Percentiles rank a stretch among this genome's conserved stretches.
These are phyloP conservation scores for Temnothorax ravouxi DNA, from an alignment of 2,888 invertebrate species.

Conservation along the genomic window DNA sequence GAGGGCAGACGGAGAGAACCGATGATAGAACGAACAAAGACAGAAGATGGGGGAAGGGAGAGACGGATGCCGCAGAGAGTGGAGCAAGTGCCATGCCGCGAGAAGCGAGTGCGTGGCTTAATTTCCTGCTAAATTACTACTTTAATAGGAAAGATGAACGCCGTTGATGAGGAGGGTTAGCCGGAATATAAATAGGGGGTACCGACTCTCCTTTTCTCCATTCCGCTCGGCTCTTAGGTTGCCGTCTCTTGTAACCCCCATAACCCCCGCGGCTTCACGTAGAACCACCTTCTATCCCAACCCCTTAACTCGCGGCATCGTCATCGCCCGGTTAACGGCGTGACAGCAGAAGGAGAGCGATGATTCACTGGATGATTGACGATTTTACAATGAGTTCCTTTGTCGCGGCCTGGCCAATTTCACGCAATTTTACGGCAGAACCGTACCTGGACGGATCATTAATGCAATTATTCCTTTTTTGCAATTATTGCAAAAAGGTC, in stretches of 20 bases:
- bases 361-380: slow-evolving; percentile 77
- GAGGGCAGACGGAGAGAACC: slow-evolving; percentile 58
- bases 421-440: slow-evolving; percentile 64
- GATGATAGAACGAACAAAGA: slow-evolving; percentile 59
- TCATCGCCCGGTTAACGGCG: slow-evolving; percentile 78
- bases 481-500: slow-evolving; percentile 16
- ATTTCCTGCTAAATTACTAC: slow-evolving; percentile 87
- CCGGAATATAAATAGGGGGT: slow-evolving; percentile 86
- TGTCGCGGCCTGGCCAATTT: slow-evolving; percentile 67
- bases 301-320: slow-evolving; percentile 75
- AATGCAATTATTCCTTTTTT: slow-evolving; percentile 11
- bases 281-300: slow-evolving; percentile 56
- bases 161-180: slow-evolving; percentile 86
- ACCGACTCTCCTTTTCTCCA: slow-evolving; percentile 59
- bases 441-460: slow-evolving; percentile 3
- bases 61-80: slow-evolving; percentile 61
- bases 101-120: slow-evolving; percentile 85
- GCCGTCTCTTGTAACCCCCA: slow-evolving; percentile 45
- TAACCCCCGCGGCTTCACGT: slow-evolving; percentile 59
- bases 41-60: slow-evolving; percentile 46
- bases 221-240: slow-evolving; percentile 22
- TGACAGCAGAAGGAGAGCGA: slow-evolving; percentile 75
- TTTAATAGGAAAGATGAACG: slow-evolving; percentile 87
- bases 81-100: slow-evolving; percentile 79
- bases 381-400: slow-evolving; percentile 72